Conservation (phyloP, 1,140 invertebrate genomes). For the Neelides sp. region DNA sequence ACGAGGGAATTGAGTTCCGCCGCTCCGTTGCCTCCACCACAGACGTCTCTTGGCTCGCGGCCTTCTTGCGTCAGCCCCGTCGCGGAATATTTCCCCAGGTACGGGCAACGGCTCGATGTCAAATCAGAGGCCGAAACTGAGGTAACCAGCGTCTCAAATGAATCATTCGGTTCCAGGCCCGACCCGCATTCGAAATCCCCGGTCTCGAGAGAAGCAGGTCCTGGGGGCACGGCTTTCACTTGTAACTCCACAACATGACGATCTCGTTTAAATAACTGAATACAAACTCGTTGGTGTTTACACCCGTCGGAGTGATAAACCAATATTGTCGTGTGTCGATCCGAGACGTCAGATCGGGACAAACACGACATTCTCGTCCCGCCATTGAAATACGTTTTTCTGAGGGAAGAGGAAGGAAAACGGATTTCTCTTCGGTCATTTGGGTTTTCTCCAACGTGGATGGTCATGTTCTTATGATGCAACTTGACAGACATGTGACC, state of each 20-base stretch:
- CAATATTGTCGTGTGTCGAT: constrained; percentile 45
- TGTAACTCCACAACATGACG: constrained; percentile 41
- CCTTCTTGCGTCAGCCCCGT: constrained; percentile 17
- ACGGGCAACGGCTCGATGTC: constrained; percentile 23
- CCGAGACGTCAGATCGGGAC: constrained; percentile 36
- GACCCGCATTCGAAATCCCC: constrained; percentile 11
- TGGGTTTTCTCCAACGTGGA: constrained; percentile 49
- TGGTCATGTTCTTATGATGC: constrained; percentile 56
- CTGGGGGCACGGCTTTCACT: constrained; percentile 16
- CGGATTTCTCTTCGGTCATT: constrained; percentile 35
- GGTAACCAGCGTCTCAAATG: constrained; percentile 31
- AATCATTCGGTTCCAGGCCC: constrained; percentile 20
- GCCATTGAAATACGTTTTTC: constrained; percentile 9
- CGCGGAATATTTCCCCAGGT: constrained; percentile 31
- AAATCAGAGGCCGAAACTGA: constrained; percentile 28
- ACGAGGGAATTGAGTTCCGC: constrained; percentile 27
- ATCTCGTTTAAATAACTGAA: constrained; percentile 43
- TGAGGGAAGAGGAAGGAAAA: background rate
- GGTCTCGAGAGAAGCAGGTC: no score
- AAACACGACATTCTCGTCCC: constrained; percentile 46
- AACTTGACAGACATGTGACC: constrained; percentile 57
- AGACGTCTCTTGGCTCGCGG: constrained; percentile 6
- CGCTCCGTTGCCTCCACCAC: constrained; percentile 7
- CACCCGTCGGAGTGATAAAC: constrained; percentile 62
- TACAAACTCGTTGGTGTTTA: constrained; percentile 43